Evolutionary conservation across 2,888 invertebrate species (phyloP), one percentile per base, ranked within the genome.

Genomic region (Agrotis exclamationis): DNA sequence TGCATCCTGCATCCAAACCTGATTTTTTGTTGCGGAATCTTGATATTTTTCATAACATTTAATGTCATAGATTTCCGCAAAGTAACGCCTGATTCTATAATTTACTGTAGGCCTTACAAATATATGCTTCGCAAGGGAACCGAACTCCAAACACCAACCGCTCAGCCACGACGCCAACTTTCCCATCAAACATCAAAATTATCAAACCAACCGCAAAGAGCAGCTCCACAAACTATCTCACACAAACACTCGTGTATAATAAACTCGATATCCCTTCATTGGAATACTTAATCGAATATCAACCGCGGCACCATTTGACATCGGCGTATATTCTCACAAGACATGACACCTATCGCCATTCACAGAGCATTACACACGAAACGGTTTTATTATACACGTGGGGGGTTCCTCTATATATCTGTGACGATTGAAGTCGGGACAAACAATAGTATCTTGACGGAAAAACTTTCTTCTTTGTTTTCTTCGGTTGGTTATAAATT

Each of bases 201-300:
- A 33, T 33, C 33, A 9, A 1, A 33, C 39, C 9, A 39, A 2
- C 39, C 39, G 5, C 44, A 39, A 54, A 7, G 44, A 51, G 28
- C n/a, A 63, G 14, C 22, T 59, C 3, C 54, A 50, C 45, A 45
- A 59, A 3, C 16, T 59, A 18, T 44, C n/a, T 44, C 22, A 51
- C 48, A 54, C 45, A 62, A 63, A 50, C 22, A 47, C 20, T 50
- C 13, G 44, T 50, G 50, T 59, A 48, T 50, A 24, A 70, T 33
- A 45, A 28, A 66, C 63, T 60, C 57, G 53, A 44, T 56, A 62
- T 62, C 63, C 60, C 47, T 60, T 66, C 51, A 44, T 48, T 63
- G 62, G 71, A 81, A 65, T 65, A 73, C 70, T 80, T 83, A 85
- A 85, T 84, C 78, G 85, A 80, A 78, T 84, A 85, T 80, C 85